Base-by-base conservation (phyloP, 2,113 vertebrate genomes). In the Pycnonotus jocosus region DNA sequence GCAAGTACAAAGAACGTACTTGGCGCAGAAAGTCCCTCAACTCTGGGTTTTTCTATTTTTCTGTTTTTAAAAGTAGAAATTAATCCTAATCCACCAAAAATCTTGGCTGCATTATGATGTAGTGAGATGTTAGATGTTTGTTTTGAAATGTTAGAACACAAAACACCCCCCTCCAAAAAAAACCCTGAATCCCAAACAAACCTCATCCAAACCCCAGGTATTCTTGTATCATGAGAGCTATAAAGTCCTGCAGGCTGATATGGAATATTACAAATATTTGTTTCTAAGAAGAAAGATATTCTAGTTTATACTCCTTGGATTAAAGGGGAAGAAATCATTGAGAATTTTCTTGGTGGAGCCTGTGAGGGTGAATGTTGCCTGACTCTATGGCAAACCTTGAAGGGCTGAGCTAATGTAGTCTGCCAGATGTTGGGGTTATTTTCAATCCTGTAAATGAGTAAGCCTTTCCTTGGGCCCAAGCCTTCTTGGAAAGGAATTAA, bases 311-410 rank as follows among this genome's bases (percentile, higher is more conserved):
- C 25, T 57, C 6, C 3, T 47, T 70, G 10, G 38, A 42, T 37
- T n/a, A 11, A 14, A 9, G 17, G 24, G 8, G 4, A 3, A 45
- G n/a, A 60, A 50, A 15, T 28, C 0, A 9, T 23, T 57, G 30
- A n/a, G 47, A 45, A n/a, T 81, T 89, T 82, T 69, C 28, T 44
- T 60, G 44, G 9, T 4, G 2, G n/a, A 65, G 28, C 40, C 11
- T 62, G 7, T 31, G 45, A 65, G n/a, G 7, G 10, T 54, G 19
- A 70, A 25, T 21, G 19, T 81, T 88, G 27, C 30, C 23, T 54
- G 24, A 23, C 30, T 74, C 10, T 20, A 22, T 70, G 58, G 77
- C 56, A 84, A 53, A n/a, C 54, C 38, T 76, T 69, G 40, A 77
- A 38, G 51, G 82, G 30, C 44, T 81, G 47, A 84, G 72, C 47